Conservation (phyloP, 2,888 invertebrate genomes). For the Rhingia campestris region DNA sequence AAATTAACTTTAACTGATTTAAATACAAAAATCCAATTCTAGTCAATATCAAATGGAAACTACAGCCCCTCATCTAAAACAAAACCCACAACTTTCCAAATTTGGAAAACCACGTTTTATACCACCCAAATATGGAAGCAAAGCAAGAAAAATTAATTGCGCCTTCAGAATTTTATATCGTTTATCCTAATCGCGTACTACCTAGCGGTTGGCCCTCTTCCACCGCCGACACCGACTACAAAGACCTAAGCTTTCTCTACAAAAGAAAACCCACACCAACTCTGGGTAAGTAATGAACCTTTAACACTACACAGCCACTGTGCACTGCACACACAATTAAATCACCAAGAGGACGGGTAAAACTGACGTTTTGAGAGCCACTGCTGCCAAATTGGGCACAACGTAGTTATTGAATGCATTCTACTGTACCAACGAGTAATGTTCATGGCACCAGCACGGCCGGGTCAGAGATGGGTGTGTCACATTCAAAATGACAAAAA, state of each 20-base stretch:
- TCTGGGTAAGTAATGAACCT: slow-evolving; percentile 28
- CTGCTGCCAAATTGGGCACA: slow-evolving; percentile 52
- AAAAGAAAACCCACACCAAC: slow-evolving; percentile 12
- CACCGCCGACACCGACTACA: background rate
- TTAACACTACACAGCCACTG: slow-evolving; percentile 13
- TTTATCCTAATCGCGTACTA: slow-evolving; percentile 2
- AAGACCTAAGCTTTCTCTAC: slow-evolving; percentile 24
- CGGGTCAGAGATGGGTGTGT: slow-evolving; percentile 43
- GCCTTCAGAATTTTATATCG: slow-evolving; percentile 16
- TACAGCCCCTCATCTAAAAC: too few species aligned
- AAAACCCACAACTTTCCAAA: too few species aligned
- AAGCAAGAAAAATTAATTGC: slow-evolving; percentile 8
- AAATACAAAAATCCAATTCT: too few species aligned
- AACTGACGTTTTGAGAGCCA: slow-evolving; percentile 22
- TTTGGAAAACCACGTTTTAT: too few species aligned
- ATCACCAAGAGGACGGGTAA: slow-evolving; percentile 21
- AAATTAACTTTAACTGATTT: too few species aligned
- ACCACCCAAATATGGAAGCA: too few species aligned
- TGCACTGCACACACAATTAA: slow-evolving; percentile 23
- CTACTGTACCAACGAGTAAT: slow-evolving; percentile 51
- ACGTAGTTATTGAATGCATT: slow-evolving; percentile 45
- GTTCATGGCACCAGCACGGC: slow-evolving; percentile 21
- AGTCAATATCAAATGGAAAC: too few species aligned
- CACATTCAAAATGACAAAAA: slow-evolving; percentile 38
- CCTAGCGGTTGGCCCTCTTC: slow-evolving; percentile 25